Base-by-base conservation (phyloP, 1,140 invertebrate species). In the Geopemphigus sp. region DNA sequence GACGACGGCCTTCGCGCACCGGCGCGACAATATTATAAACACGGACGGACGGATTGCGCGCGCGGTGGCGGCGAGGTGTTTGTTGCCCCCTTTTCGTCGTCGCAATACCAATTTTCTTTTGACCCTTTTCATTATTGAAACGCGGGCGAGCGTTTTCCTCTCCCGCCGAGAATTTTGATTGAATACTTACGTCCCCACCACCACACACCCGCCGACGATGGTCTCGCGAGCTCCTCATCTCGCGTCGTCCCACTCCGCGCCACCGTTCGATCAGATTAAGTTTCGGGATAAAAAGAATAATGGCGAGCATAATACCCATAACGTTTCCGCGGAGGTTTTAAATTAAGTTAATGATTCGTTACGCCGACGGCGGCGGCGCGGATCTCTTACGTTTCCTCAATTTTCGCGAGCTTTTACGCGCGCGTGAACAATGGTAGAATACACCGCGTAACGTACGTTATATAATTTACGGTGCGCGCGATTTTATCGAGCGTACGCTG, bases 71-170 rank as follows among this genome's bases (percentile, higher is more conserved):
- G 50, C 11, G 53, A 29, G 8, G 54, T 12, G 22, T 39, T 24
- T 12, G 22, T 39, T 24, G 12, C 57, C 22, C 22, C 57, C 56
- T 78, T 61, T 59, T 76, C 57, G 19, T 78, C 39, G 29, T 39
- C 19, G 73, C 73, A 76, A 59, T 76, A 76, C 26, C 57, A 78
- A 78, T 78, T 78, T 78, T 78, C 74, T 78, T 78, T 78, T 78
- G 74, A 78, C 74, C 74, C 74, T 78, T 78, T 78, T 78, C 74
- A 63, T 78, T 78, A 78, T 78, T 63, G 57, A 78, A 78, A 78
- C 74, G 73, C 73, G 39, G 32, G 68, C 19, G 68, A 72, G 47
- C 68, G 68, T 72, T 72, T 72, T 54, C 24, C 68, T 54, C 68
- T 72, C 66, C 66, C 32, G 56, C 56, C 74, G 74, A 63, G 57